These are phyloP conservation scores for Sardina pilchardus DNA, from an alignment of 2,113 vertebrate species.

Conservation along the genomic window DNA sequence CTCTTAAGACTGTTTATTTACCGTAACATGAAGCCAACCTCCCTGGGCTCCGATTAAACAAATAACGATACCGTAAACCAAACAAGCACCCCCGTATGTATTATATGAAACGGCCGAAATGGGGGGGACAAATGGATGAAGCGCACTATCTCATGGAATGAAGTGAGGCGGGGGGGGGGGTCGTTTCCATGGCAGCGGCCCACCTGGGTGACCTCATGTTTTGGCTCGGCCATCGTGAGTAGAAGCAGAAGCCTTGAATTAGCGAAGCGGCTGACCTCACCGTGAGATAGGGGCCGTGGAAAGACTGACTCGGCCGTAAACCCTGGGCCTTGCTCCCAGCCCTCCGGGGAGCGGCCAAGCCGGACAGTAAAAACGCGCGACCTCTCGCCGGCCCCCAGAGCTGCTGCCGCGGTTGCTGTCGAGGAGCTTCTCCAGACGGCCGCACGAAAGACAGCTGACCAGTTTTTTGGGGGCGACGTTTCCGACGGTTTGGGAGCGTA, in stretches of 20 bases:
- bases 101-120: neutral
- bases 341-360: constrained; percentile 58
- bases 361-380: constrained; percentile 58
- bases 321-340: constrained; percentile 54
- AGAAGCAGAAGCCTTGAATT: constrained; percentile 66
- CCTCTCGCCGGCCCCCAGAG: constrained; percentile 52
- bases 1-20: constrained; percentile 5
- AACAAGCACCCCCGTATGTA: neutral
- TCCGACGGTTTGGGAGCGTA: neutral
- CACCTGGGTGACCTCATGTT: constrained; percentile 71
- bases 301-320: constrained; percentile 70
- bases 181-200: constrained; percentile 42
- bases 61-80: neutral
- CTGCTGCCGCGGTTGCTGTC: constrained; percentile 18
- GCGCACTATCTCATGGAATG: neutral
- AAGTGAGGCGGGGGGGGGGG: neutral
- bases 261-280: constrained; percentile 69
- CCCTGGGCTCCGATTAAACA: neutral
- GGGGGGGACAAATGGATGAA: neutral
- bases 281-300: constrained; percentile 69
- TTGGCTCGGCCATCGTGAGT: constrained; percentile 51
- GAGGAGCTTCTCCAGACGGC: neutral
- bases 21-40: neutral
- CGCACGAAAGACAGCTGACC: constrained; percentile 37
- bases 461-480: constrained; percentile 15